phyloP scores from a whole-genome alignment of 2,113 vertebrate species.

The Sardina pilchardus region DNA sequence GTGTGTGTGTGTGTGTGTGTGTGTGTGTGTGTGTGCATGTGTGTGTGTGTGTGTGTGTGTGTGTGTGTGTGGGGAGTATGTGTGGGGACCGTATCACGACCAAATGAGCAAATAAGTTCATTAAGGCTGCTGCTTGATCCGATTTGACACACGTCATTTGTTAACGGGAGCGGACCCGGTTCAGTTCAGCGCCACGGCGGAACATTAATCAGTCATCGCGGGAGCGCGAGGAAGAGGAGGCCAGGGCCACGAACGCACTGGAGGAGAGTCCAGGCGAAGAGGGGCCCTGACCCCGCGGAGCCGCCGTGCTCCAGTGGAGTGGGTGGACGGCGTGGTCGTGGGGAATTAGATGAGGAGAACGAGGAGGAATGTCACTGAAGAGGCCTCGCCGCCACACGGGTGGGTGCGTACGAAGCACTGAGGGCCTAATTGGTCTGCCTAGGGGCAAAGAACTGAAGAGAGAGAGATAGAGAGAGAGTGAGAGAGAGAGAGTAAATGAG shows the following conservation, averaged over 20 bases:
- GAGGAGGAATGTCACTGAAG: not conserved
- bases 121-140: slow-evolving; percentile 15
- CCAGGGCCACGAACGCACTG: no score
- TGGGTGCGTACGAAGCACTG: not conserved
- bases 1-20: not conserved
- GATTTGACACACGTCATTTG: slow-evolving; percentile 33
- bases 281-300: not conserved
- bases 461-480: no score
- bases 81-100: not conserved
- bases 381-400: not conserved
- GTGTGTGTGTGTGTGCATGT: not conserved
- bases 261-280: not conserved
- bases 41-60: not conserved
- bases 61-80: not conserved
- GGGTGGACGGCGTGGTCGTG: not conserved
- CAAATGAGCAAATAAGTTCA: slow-evolving; percentile 26
- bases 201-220: slow-evolving; percentile 5
- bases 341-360: not conserved
- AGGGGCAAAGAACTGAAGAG: not conserved
- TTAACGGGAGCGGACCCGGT: slow-evolving; percentile 1
- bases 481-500: not conserved
- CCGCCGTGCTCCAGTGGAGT: not conserved
- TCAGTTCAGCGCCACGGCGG: not conserved
- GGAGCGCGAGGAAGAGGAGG: not conserved
- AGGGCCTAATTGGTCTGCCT: not conserved